Evolutionary conservation across 2,797 vertebrate genomes (phyloP).

Genomic region (Micropoecilia bifurca): DNA sequence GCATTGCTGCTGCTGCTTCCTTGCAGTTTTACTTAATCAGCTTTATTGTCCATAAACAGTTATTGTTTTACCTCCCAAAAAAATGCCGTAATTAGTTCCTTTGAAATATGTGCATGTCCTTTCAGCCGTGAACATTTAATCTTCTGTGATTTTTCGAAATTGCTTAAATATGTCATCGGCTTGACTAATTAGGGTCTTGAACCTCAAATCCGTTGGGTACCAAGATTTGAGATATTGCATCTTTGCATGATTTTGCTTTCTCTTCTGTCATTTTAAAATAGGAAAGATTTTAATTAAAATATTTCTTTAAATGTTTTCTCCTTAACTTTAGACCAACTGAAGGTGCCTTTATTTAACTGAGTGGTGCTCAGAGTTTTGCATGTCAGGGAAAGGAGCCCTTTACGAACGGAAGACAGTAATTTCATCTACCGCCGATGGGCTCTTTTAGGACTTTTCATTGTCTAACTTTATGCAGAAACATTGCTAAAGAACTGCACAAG

Average conservation of each 20-base stretch:
- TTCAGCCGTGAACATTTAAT: background rate
- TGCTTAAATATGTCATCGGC: background rate
- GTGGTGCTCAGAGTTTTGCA: background rate
- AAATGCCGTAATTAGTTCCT: background rate
- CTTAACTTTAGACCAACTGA: background rate
- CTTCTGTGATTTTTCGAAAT: background rate
- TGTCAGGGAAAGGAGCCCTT: background rate
- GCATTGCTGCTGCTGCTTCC: background rate
- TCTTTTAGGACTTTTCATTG: background rate
- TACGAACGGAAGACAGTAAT: background rate
- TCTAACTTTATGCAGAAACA: constrained; percentile 24
- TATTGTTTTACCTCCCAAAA: background rate
- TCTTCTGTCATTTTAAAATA: no score
- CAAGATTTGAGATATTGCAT: background rate
- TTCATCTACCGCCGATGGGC: background rate
- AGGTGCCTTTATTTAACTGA: background rate
- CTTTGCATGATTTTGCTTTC: background rate
- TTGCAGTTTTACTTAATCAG: background rate
- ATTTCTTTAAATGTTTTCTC: background rate
- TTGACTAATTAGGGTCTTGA: background rate
- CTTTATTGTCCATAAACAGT: background rate
- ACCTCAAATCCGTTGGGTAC: background rate
- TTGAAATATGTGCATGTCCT: background rate
- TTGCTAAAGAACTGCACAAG: constrained; percentile 22
- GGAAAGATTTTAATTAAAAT: background rate